These are phyloP conservation scores for Onychostruthus taczanowskii DNA, from an alignment of 2,113 vertebrate species.

Conservation along the genomic window DNA sequence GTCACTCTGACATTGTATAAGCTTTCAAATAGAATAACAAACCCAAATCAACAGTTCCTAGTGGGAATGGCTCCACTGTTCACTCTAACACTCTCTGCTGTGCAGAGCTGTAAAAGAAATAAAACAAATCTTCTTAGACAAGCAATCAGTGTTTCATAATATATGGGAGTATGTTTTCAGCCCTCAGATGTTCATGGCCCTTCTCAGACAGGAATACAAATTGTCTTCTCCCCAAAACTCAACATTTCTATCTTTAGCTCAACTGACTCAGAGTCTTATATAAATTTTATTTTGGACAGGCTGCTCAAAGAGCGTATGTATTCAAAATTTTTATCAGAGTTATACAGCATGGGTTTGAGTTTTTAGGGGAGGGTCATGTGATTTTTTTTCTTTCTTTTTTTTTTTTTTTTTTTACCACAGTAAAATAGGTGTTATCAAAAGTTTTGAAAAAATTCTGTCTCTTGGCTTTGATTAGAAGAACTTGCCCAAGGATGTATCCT, in stretches of 20 bases:
- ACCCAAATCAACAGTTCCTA: neutral
- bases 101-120: neutral
- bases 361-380: fast-evolving
- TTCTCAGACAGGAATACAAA: neutral
- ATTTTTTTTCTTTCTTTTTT: neutral
- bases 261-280: neutral
- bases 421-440: neutral
- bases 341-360: neutral
- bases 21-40: conserved; percentile 1
- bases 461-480: neutral
- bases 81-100: neutral
- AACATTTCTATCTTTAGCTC: neutral
- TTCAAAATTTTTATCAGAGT: neutral
- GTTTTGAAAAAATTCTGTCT: neutral
- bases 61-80: neutral
- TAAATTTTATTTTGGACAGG: neutral
- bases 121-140: neutral
- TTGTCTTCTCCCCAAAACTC: neutral
- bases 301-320: neutral
- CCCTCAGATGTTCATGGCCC: neutral
- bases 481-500: neutral
- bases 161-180: neutral
- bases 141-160: neutral
- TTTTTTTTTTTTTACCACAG: neutral
- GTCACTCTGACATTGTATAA: conserved; percentile 44